Percentiles rank a stretch among this genome's conserved stretches.
Evolutionary conservation across 2,797 vertebrate species (phyloP).

Genomic region (Euthynnus affinis): DNA sequence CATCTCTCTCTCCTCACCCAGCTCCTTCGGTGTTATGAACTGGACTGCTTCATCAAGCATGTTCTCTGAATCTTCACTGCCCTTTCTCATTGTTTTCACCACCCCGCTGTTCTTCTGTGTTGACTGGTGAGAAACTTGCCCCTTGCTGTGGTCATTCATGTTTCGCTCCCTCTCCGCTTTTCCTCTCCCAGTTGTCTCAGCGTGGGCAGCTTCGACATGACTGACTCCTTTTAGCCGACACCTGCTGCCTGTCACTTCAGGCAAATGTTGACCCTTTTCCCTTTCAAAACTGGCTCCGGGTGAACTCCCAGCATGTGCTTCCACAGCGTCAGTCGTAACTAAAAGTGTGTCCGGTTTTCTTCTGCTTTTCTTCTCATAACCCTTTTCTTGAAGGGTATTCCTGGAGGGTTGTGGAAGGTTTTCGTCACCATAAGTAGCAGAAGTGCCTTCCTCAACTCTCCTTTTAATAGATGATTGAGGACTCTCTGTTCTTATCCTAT

Average conservation of each 20-base stretch:
- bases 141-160: conserved; percentile 27
- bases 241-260: conserved; percentile 79
- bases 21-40: conserved; percentile 3
- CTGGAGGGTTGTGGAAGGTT: conserved; percentile 20
- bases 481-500: conserved; percentile 25
- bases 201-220: conserved; percentile 48
- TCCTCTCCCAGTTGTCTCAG: conserved; percentile 60
- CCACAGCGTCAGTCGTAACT: conserved; percentile 5
- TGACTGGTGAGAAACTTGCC: background rate
- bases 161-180: conserved; percentile 43
- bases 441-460: conserved; percentile 20
- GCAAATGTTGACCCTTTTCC: conserved; percentile 60
- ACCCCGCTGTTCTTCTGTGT: background rate
- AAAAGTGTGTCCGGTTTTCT: conserved; percentile 29
- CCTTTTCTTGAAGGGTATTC: conserved; percentile 30
- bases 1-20: background rate
- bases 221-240: conserved; percentile 75
- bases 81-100: conserved; percentile 11
- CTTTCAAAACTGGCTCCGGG: conserved; percentile 46
- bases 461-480: conserved; percentile 23
- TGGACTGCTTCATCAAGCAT: background rate
- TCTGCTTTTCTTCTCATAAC: conserved; percentile 31
- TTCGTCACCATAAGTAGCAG: background rate
- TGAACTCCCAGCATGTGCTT: conserved; percentile 40
- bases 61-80: conserved; percentile 18